Evolutionary conservation across 2,888 invertebrate genomes (phyloP).

Genomic region (Scaptomyza flava): DNA sequence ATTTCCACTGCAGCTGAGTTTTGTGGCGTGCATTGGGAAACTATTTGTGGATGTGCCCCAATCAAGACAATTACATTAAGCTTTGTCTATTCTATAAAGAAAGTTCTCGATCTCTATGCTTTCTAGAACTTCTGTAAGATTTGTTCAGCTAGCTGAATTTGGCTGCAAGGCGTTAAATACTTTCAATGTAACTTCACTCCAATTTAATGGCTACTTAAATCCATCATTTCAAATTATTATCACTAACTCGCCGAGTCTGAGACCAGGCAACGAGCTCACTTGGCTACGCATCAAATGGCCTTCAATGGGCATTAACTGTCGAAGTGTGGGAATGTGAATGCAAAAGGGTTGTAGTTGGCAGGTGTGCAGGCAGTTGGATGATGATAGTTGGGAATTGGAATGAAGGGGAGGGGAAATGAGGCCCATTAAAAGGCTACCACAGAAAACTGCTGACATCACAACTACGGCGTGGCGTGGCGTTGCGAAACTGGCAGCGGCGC

Average conservation of each 20-base stretch:
- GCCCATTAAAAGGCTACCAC: constrained; percentile 68
- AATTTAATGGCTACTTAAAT: constrained; percentile 75
- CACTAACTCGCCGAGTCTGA: constrained; percentile 42
- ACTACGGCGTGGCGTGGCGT: background rate
- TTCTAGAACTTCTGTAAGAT: background rate
- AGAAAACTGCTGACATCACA: constrained; percentile 73
- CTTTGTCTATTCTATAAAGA: background rate
- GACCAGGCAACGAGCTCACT: constrained; percentile 47
- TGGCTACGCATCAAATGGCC: constrained; percentile 75
- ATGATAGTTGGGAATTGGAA: background rate
- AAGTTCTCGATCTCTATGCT: background rate
- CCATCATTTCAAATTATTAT: constrained; percentile 73
- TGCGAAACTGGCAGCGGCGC: constrained; percentile 33
- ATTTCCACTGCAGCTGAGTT: no score
- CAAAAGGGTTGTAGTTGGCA: constrained; percentile 7
- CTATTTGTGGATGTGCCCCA: no score
- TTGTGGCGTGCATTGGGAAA: no score
- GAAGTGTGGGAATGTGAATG: constrained; percentile 11
- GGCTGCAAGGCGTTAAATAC: constrained; percentile 7
- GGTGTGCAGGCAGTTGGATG: constrained; percentile 3
- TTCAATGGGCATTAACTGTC: constrained; percentile 68
- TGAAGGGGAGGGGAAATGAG: background rate
- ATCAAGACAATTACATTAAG: no score
- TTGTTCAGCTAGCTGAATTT: background rate
- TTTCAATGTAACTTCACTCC: constrained; percentile 53